Evolutionary conservation across 2,888 invertebrate genomes (phyloP).

Genomic region (Melinopterus prodromus): DNA sequence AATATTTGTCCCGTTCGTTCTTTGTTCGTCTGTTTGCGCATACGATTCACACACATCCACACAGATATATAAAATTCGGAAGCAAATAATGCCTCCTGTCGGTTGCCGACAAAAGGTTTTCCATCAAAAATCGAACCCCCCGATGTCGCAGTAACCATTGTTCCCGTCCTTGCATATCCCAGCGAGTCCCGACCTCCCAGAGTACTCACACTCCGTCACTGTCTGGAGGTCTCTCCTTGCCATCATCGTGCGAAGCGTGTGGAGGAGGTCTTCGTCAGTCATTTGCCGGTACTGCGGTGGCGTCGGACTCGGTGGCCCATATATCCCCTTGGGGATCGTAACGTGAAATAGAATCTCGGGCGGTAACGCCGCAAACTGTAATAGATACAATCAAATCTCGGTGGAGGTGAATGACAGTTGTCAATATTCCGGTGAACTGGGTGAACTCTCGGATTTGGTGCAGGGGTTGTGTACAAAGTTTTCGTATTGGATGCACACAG

Average conservation of each 20-base stretch:
- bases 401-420: constrained; percentile 45
- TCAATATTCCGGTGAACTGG: constrained; percentile 44
- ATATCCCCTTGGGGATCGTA: constrained; percentile 48
- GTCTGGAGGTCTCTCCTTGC: not conserved
- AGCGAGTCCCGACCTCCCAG: not conserved
- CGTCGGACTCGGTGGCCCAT: not conserved
- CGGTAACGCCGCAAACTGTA: constrained; percentile 46
- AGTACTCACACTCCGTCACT: not conserved
- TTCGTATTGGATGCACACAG: not conserved
- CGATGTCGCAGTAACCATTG: not conserved
- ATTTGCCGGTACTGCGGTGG: not conserved
- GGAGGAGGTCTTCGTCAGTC: not conserved
- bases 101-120: not conserved
- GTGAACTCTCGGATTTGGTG: not conserved
- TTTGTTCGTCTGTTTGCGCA: not conserved
- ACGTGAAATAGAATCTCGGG: constrained; percentile 51
- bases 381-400: constrained; percentile 51
- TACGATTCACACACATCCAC: not conserved
- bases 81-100: not conserved
- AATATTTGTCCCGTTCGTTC: not conserved
- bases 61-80: constrained; percentile 4
- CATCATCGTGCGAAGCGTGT: not conserved
- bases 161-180: constrained; percentile 4
- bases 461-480: not conserved
- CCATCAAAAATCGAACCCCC: not conserved